phyloP scores from a whole-genome alignment of 2,113 vertebrate species.

The Anoplopoma fimbria region DNA sequence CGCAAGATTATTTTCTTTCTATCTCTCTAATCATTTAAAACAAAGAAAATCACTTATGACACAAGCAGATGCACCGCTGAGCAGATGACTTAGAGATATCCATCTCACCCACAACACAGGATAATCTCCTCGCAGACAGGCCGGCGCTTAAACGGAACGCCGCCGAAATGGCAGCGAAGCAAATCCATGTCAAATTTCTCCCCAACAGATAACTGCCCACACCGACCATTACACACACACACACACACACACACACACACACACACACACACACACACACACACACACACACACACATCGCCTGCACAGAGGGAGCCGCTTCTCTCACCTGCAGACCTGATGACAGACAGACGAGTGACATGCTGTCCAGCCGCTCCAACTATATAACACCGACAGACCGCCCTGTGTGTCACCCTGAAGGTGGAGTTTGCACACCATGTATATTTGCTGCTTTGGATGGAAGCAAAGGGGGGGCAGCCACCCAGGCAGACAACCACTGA shows the following conservation, averaged over 20 bases:
- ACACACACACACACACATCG: background rate
- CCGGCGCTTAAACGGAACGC: constrained; percentile 56
- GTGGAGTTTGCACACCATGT: constrained; percentile 17
- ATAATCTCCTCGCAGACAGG: constrained; percentile 50
- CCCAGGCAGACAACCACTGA: constrained; percentile 37
- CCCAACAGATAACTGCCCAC: constrained; percentile 18
- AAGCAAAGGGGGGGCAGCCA: constrained; percentile 37
- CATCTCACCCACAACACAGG: constrained; percentile 41
- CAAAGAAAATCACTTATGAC: constrained; percentile 17
- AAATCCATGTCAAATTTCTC: constrained; percentile 22
- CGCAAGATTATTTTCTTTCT: background rate
- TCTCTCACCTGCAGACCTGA: constrained; percentile 44
- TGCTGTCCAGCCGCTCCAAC: constrained; percentile 39
- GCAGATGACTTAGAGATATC: constrained; percentile 47
- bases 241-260: background rate
- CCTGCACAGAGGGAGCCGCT: constrained; percentile 44
- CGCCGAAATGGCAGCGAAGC: constrained; percentile 57
- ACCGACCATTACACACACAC: constrained; percentile 37
- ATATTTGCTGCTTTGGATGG: constrained; percentile 46
- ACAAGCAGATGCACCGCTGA: constrained; percentile 40
- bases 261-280: background rate
- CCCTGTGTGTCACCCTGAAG: background rate
- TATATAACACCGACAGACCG: background rate
- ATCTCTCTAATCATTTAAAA: constrained; percentile 2
- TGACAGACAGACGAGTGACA: constrained; percentile 62